Conservation (phyloP, 2,113 vertebrate species). For the Naja naja region DNA sequence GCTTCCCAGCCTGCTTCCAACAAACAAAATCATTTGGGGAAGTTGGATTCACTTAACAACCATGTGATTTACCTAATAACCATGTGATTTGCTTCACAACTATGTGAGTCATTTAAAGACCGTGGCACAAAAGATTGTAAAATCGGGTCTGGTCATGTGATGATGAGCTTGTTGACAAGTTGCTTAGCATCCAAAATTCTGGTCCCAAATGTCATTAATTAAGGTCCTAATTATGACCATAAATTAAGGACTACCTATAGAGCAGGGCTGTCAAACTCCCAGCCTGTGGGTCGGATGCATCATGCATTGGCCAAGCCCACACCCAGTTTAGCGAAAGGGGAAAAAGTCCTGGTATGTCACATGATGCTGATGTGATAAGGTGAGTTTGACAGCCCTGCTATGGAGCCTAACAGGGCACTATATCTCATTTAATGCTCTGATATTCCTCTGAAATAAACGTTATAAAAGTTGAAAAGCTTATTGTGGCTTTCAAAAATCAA, state of each 20-base stretch:
- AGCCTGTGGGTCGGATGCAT: too few relatives aligned
- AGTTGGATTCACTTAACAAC: not conserved
- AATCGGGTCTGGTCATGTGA: not conserved
- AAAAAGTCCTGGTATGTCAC: too few relatives aligned
- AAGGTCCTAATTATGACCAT: not conserved
- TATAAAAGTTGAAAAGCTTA: not conserved
- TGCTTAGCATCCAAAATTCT: not conserved
- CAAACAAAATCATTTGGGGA: not conserved
- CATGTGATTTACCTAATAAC: not conserved
- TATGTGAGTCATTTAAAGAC: not conserved
- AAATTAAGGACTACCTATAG: not conserved
- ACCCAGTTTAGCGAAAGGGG: too few relatives aligned
- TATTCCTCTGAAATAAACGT: not conserved
- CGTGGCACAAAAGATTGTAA: not conserved
- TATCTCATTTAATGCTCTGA: not conserved
- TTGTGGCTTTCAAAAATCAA: not conserved
- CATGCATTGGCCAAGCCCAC: too few relatives aligned
- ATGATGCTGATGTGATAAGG: too few relatives aligned
- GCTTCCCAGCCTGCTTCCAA: not conserved
- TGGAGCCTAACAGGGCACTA: not conserved
- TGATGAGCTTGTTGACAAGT: not conserved
- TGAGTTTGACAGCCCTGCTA: too few relatives aligned
- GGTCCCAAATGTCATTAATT: not conserved
- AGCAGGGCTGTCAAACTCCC: not conserved
- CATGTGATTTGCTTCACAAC: not conserved